Evolutionary conservation across 2,797 vertebrate species (phyloP).

Genomic region (Sebastes trivittatus): DNA sequence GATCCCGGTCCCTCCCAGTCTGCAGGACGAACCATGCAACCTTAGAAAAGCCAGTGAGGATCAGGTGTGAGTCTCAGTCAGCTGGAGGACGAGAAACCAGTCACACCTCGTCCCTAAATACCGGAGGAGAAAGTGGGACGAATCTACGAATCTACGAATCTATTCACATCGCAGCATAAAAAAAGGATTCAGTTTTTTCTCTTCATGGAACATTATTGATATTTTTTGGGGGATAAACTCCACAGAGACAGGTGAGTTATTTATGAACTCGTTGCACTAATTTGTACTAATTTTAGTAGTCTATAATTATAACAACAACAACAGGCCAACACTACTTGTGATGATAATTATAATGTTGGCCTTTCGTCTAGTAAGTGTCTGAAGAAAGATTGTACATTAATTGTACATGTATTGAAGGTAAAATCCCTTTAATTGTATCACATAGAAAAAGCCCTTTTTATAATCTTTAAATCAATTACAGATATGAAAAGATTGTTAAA

Average conservation of each 20-base stretch:
- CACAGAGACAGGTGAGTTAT: not conserved
- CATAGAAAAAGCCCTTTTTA: rapidly evolving
- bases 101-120: not conserved
- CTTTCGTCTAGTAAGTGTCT: too few species aligned
- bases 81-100: not conserved
- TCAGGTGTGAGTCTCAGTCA: not conserved
- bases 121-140: too few species aligned
- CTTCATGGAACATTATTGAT: not conserved
- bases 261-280: too few species aligned
- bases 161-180: not conserved
- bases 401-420: not conserved
- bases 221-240: not conserved
- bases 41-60: not conserved
- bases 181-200: not conserved
- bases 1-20: not conserved
- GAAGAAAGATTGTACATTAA: too few species aligned
- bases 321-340: not conserved
- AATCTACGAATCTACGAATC: not conserved
- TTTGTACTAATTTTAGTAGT: not conserved
- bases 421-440: too few species aligned
- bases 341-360: not conserved
- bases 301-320: not conserved
- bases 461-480: too few species aligned
- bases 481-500: too few species aligned
- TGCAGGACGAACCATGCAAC: not conserved